Conservation (phyloP, 2,797 vertebrate species). For the Enteromius paludinosus region DNA sequence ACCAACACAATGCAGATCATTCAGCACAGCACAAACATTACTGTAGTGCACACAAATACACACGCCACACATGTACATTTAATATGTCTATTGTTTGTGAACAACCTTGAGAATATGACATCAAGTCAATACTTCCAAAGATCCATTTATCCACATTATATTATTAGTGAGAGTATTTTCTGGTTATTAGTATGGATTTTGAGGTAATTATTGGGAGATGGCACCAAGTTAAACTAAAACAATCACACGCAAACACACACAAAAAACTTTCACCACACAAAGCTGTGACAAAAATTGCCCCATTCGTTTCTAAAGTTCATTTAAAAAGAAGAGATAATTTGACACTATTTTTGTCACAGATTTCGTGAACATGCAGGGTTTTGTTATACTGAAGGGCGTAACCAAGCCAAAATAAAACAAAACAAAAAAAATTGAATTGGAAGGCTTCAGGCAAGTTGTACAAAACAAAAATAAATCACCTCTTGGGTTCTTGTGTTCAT, state of each 20-base stretch:
- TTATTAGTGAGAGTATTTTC: constrained; percentile 11
- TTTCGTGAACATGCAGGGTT: constrained; percentile 62
- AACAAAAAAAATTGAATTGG: constrained; percentile 11
- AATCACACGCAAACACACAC: background rate
- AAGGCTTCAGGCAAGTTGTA: constrained; percentile 73
- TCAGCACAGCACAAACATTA: constrained; percentile 19
- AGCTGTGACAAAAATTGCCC: constrained; percentile 32
- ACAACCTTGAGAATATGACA: background rate
- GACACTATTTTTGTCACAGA: constrained; percentile 40
- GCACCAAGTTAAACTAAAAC: constrained; percentile 18
- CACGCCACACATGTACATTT: constrained; percentile 5
- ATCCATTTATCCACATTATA: background rate
- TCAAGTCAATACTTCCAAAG: constrained; percentile 9
- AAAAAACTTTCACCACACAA: background rate
- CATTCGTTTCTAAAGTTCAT: background rate
- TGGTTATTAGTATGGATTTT: background rate
- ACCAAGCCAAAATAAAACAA: constrained; percentile 18
- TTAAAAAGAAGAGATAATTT: background rate
- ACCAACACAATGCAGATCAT: constrained; percentile 19
- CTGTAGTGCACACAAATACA: constrained; percentile 45
- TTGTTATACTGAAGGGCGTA: constrained; percentile 45
- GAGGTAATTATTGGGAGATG: background rate
- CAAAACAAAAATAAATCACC: constrained; percentile 88
- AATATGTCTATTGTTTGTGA: background rate
- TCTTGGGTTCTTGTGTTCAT: constrained; percentile 99